A percentile compares a stretch with the other conserved stretches of the same genome.
These are phyloP conservation scores for Gadopsis bispinosus DNA, from an alignment of 2,797 vertebrate species.

Conservation along the genomic window DNA sequence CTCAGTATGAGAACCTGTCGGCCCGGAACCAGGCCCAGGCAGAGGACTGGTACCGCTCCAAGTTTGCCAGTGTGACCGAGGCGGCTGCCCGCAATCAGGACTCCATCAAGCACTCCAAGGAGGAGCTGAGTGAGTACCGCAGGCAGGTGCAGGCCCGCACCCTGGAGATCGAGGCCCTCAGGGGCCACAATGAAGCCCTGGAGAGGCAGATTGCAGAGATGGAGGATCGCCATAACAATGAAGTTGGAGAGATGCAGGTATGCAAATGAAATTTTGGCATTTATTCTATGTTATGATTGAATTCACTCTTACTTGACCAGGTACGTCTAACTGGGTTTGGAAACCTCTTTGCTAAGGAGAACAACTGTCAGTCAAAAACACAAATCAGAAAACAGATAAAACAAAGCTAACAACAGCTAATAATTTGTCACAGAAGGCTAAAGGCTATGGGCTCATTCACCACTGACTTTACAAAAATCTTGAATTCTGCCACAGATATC, in stretches of 20 bases:
- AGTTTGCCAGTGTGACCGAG: conserved; percentile 84
- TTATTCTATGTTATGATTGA: not conserved
- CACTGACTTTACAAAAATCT: not conserved
- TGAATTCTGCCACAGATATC: not conserved
- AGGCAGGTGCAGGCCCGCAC: conserved; percentile 88
- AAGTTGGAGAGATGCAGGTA: conserved; percentile 87
- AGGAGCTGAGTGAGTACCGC: conserved; percentile 88
- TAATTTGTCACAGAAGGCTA: too few species aligned
- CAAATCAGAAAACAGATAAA: not conserved
- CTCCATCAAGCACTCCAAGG: conserved; percentile 86
- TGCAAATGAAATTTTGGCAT: not conserved
- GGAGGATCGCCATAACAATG: conserved; percentile 85
- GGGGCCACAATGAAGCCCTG: conserved; percentile 86
- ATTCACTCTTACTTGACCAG: not conserved
- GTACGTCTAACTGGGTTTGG: not conserved
- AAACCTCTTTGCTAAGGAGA: not conserved
- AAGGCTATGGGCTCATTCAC: too few species aligned
- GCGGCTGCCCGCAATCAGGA: conserved; percentile 84
- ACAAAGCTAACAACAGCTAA: too few species aligned
- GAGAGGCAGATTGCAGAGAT: conserved; percentile 88
- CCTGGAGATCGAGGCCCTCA: conserved; percentile 86
- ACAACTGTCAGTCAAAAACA: not conserved
- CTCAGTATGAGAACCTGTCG: conserved; percentile 87
- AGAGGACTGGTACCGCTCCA: conserved; percentile 89
- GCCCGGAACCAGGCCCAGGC: conserved; percentile 86